Conservation (phyloP, 2,113 vertebrate species). For the Heterotilapia buettikoferi region DNA sequence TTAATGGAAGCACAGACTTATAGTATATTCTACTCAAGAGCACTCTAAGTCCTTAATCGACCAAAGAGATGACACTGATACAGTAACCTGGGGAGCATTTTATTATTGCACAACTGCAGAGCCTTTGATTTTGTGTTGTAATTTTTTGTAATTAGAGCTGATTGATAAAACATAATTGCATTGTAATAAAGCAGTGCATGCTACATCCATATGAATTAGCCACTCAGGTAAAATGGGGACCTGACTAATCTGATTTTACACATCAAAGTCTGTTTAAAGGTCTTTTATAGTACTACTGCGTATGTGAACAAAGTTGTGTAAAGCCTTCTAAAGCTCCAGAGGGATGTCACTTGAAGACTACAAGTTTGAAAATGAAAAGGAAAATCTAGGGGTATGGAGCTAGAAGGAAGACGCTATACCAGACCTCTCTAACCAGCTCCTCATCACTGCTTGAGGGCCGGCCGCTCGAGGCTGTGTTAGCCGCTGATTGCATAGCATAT, state of each 20-base stretch:
- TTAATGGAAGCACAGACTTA: conserved; percentile 29
- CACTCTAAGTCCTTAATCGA: neutral
- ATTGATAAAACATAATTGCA: neutral
- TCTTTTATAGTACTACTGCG: neutral
- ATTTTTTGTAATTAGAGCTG: neutral
- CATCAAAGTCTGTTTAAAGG: neutral
- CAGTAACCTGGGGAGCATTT: neutral
- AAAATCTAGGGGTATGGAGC: neutral
- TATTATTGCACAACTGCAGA: neutral
- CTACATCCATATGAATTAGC: neutral
- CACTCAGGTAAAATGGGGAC: neutral
- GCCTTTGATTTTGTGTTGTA: neutral
- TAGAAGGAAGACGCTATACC: neutral
- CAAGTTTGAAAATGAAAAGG: neutral
- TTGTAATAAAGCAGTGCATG: neutral
- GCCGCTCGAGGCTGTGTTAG: neutral
- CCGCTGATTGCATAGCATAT: neutral
- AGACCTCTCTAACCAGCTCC: neutral
- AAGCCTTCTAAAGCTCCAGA: neutral
- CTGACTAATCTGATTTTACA: neutral
- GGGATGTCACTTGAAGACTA: neutral
- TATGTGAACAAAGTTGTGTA: neutral
- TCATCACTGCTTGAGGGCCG: neutral
- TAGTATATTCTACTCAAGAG: neutral
- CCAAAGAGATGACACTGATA: neutral